Conservation (phyloP, 2,113 vertebrate species). For the Bungarus multicinctus region DNA sequence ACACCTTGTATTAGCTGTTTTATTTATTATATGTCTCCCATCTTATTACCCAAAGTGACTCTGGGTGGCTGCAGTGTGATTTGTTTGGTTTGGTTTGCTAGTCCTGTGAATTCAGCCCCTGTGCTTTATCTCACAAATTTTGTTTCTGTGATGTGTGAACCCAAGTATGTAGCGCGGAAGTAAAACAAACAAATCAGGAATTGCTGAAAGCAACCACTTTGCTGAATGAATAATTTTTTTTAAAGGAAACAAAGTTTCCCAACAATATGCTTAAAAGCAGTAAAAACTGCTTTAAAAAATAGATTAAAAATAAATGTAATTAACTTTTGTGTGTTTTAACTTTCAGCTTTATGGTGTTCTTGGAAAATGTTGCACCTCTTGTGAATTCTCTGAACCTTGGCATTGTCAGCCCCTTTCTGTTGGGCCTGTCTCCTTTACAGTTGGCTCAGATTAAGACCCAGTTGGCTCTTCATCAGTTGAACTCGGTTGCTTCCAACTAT, state of each 20-base stretch:
- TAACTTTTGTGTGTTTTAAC: conserved; percentile 87
- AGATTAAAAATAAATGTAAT: conserved; percentile 72
- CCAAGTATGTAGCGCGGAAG: neutral
- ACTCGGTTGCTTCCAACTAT: conserved; percentile 66
- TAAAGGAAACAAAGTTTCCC: conserved; percentile 42
- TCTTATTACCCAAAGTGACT: neutral
- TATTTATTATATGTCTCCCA: neutral
- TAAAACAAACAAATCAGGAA: neutral
- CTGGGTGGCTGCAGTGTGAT: neutral
- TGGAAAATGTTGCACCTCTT: conserved; percentile 84
- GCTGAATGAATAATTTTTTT: neutral
- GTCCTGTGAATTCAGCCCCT: neutral
- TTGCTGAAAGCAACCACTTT: neutral
- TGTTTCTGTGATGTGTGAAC: neutral
- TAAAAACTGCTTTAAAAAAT: conserved; percentile 59
- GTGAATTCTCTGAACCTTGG: conserved; percentile 82
- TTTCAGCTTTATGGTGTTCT: conserved; percentile 93
- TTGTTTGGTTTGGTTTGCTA: neutral
- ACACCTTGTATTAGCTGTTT: neutral
- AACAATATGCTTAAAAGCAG: conserved; percentile 61
- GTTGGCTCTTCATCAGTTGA: conserved; percentile 80
- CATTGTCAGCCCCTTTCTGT: conserved; percentile 78
- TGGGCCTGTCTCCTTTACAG: conserved; percentile 84
- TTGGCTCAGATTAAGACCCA: conserved; percentile 87
- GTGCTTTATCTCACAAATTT: neutral